Evolutionary conservation across 2,888 invertebrate species (phyloP), one percentile per base, ranked within the genome.

Genomic region (Colletes collaris): DNA sequence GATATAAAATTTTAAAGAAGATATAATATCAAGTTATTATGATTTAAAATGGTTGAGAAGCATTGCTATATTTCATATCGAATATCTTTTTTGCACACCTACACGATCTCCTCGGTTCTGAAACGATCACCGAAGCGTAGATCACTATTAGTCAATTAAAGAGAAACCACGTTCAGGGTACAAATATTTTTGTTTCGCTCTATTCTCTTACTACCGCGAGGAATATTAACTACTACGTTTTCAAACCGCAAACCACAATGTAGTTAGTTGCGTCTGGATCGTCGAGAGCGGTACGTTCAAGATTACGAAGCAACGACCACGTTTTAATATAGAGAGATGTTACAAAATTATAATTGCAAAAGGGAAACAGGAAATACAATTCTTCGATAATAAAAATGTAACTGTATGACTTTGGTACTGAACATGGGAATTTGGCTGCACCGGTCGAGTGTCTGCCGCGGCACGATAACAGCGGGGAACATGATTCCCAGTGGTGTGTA

Each of bases 81-180:
- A 59, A 66, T 46, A 73, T 66, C 67, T 70, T 10, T 58, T 56
- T 49, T 27, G 2, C 35, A n/a, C 56, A 4, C 27, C 27, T 27
- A 72, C 49, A 52, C 58, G 0, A 11, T 56, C 13, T 40, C 3
- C 56, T n/a, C 27, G 58, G 63, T 60, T 65, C 75, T 65, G 46
- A 49, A 50, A 49, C 49, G 13, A 37, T 0, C 56, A 27, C 3
- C 44, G 35, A 4, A 11, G n/a, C n/a, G 63, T 27, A 58, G 37
- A 58, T 66, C 60, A 76, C 79, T 59, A 67, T 81, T 81, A 76
- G 68, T 84, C 75, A 63, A 82, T 81, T 71, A 81, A 78, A 46
- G 6, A 8, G 35, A 68, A 16, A 75, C 11, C 46, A 52, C n/a
- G 40, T 49, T 37, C 27, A 19, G 65, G 19, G 56, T 52, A 62